Percentiles rank a stretch among this genome's conserved stretches.
These are phyloP conservation scores for Narcine bancroftii DNA, from an alignment of 2,113 vertebrate species.

Conservation along the genomic window DNA sequence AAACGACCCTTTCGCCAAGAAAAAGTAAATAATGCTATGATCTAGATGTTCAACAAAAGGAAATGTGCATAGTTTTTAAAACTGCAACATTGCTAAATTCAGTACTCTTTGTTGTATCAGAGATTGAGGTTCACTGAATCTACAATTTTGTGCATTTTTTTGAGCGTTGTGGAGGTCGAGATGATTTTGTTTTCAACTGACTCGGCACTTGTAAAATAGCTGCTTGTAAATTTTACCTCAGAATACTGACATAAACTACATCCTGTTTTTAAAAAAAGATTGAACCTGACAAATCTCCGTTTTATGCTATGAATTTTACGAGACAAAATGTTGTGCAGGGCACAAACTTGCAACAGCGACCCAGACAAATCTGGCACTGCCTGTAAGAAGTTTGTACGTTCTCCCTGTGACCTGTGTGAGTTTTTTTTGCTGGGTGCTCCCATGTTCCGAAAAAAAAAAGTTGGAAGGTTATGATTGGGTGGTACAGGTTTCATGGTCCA, in stretches of 20 bases:
- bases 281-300: background rate
- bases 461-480: no score
- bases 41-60: background rate
- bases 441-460: no score
- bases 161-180: background rate
- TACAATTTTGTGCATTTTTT: background rate
- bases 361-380: no score
- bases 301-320: background rate
- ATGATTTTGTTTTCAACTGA: background rate
- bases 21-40: conserved; percentile 59
- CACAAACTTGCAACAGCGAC: background rate
- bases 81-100: background rate
- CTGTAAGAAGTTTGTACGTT: no score
- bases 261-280: background rate
- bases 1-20: conserved; percentile 47
- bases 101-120: background rate
- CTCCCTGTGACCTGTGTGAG: no score
- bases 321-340: background rate
- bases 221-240: background rate
- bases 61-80: background rate
- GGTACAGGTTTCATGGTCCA: no score
- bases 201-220: background rate
- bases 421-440: no score
- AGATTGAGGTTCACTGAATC: background rate
- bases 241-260: background rate